These are phyloP conservation scores for Steinernema carpocapsae DNA, from an alignment of 2,888 invertebrate genomes.

Conservation along the genomic window DNA sequence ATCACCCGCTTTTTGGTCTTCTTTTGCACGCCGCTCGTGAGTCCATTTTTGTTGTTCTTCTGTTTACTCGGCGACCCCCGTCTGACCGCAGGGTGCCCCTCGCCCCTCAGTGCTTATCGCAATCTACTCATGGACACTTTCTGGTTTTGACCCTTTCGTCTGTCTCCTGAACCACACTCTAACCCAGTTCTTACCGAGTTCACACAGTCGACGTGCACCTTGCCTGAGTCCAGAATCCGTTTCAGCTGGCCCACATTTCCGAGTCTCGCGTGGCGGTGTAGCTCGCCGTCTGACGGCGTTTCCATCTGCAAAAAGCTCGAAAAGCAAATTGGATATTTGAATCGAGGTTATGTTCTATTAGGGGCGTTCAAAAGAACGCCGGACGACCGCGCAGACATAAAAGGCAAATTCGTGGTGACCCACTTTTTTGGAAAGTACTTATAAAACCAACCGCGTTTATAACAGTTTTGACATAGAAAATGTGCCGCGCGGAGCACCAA, in stretches of 20 bases:
- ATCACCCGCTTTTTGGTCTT: constrained; percentile 31
- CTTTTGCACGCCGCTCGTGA: constrained; percentile 21
- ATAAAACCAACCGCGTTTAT: constrained; percentile 25
- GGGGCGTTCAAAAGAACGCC: constrained; percentile 22
- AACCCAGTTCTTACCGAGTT: constrained; percentile 78
- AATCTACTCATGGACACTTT: no score
- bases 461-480: constrained; percentile 30
- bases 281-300: constrained; percentile 87
- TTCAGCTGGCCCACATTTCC: constrained; percentile 82
- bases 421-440: constrained; percentile 26
- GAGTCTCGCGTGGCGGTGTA: constrained; percentile 86
- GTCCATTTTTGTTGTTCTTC: constrained; percentile 33
- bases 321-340: constrained; percentile 21
- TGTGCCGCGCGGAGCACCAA: not conserved
- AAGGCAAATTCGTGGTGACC: constrained; percentile 32
- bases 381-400: constrained; percentile 29
- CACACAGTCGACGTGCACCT: constrained; percentile 90
- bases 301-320: constrained; percentile 76
- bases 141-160: not conserved
- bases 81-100: constrained; percentile 24
- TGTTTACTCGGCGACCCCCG: constrained; percentile 23
- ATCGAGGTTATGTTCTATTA: not conserved
- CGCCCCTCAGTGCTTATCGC: not conserved
- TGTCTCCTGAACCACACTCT: constrained; percentile 3
- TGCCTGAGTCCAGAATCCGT: constrained; percentile 85